These are phyloP conservation scores for Aelia acuminata DNA, from an alignment of 2,888 invertebrate genomes.

Conservation along the genomic window DNA sequence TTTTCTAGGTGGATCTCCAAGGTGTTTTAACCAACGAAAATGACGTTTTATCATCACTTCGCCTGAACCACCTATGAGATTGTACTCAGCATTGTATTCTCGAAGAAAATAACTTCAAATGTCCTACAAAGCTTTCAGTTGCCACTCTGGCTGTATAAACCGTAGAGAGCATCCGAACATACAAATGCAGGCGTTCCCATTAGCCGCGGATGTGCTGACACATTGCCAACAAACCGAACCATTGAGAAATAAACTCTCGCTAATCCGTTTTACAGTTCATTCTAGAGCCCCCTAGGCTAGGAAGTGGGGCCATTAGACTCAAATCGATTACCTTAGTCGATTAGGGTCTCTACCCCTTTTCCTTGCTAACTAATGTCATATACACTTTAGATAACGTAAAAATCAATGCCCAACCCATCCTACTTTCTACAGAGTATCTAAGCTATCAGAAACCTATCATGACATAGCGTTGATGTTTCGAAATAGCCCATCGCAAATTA, in stretches of 20 bases:
- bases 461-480: neutral
- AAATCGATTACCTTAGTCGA: constrained; percentile 37
- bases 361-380: constrained; percentile 45
- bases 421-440: neutral
- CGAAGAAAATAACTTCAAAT: too few species aligned
- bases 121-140: too few species aligned
- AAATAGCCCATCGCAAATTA: neutral
- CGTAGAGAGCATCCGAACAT: neutral
- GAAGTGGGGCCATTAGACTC: constrained; percentile 21
- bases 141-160: neutral
- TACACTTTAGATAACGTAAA: constrained; percentile 38
- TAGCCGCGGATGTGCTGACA: neutral
- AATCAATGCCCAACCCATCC: constrained; percentile 31
- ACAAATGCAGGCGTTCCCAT: neutral
- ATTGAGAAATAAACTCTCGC: constrained; percentile 8
- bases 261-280: constrained; percentile 41
- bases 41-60: too few species aligned
- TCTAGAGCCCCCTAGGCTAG: constrained; percentile 24
- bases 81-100: too few species aligned
- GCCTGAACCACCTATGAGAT: too few species aligned
- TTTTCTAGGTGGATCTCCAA: too few species aligned
- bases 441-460: constrained; percentile 8
- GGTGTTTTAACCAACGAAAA: too few species aligned
- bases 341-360: constrained; percentile 43
- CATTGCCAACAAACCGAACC: neutral